phyloP scores from a whole-genome alignment of 2,797 vertebrate species.

The Artibeus lituratus region DNA sequence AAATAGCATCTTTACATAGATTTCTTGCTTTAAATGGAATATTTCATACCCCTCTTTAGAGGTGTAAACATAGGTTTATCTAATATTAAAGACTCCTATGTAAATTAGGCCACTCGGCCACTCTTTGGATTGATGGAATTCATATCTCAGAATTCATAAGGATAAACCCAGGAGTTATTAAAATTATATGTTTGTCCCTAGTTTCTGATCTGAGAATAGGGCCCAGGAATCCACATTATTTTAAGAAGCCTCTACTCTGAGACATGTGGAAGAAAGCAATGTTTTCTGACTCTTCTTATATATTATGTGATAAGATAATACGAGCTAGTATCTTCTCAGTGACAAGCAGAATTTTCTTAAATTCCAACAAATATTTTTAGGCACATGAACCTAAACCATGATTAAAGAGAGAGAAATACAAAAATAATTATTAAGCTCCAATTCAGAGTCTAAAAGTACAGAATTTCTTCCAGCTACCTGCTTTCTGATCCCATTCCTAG shows the following conservation, averaged over 20 bases:
- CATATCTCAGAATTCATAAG: neutral
- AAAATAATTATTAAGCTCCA: neutral
- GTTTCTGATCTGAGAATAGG: neutral
- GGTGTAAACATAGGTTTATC: neutral
- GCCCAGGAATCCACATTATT: neutral
- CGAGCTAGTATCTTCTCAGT: neutral
- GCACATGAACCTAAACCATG: neutral
- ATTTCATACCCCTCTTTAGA: neutral
- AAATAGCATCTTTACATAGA: neutral
- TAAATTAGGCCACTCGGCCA: neutral
- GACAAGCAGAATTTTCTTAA: neutral
- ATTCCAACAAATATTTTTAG: neutral
- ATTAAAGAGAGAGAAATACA: neutral
- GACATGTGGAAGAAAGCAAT: neutral
- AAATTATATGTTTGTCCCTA: neutral
- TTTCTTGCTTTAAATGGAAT: neutral
- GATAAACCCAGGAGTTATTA: neutral
- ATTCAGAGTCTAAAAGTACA: slow-evolving; percentile 12
- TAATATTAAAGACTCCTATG: neutral
- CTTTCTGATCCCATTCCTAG: slow-evolving; percentile 15
- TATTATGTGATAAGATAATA: neutral
- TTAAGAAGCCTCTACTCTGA: neutral
- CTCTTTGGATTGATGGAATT: neutral
- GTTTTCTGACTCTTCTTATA: neutral
- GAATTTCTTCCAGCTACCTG: neutral